A percentile compares a stretch with the other conserved stretches of the same genome.
phyloP scores from a whole-genome alignment of 2,113 vertebrate genomes.

The Solenodon paradoxus region DNA sequence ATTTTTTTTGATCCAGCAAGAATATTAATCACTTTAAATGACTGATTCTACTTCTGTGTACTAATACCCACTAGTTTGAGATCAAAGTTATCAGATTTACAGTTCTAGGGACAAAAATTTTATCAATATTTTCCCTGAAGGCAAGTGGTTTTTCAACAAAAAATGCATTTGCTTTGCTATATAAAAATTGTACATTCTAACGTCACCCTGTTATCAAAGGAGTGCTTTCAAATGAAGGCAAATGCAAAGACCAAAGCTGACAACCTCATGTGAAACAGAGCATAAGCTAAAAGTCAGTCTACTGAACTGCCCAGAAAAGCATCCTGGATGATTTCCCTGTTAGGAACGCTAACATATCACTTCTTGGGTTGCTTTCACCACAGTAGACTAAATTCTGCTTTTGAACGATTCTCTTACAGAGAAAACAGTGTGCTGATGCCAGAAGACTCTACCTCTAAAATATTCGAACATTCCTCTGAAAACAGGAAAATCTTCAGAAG shows the following conservation, averaged over 20 bases:
- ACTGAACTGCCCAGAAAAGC: neutral
- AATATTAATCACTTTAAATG: conserved; percentile 2
- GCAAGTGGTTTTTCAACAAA: too few species aligned
- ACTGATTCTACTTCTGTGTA: neutral
- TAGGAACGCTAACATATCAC: neutral
- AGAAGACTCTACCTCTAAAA: neutral
- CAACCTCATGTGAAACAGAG: neutral
- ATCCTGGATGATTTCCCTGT: neutral
- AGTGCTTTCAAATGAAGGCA: neutral
- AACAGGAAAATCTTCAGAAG: neutral
- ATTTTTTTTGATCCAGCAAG: neutral
- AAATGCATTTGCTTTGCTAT: neutral
- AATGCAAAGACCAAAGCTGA: neutral
- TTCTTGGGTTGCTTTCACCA: neutral
- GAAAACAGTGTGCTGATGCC: neutral
- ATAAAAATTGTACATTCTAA: neutral
- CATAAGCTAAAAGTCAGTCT: neutral
- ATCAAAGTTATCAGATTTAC: neutral
- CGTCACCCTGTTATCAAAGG: neutral
- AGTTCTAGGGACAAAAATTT: too few species aligned
- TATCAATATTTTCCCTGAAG: too few species aligned
- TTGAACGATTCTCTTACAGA: neutral
- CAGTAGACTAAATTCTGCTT: neutral
- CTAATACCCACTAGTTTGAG: neutral
- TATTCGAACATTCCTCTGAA: neutral